Evolutionary conservation across 2,113 vertebrate species (phyloP).

Genomic region (Phoxinus phoxinus): DNA sequence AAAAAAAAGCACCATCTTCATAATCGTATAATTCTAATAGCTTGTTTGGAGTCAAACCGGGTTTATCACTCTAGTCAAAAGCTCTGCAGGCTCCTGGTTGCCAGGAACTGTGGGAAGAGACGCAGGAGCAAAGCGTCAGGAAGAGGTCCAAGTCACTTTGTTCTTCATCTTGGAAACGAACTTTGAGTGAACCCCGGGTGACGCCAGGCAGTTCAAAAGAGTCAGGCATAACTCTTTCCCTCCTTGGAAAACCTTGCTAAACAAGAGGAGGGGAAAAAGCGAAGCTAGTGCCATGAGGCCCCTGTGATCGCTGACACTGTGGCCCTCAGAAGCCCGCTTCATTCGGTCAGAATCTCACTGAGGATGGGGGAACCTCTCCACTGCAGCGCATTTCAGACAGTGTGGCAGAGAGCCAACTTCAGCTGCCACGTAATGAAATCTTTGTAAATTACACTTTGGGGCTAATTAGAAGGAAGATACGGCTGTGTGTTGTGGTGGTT

Average conservation of each 20-base stretch:
- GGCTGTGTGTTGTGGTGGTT: slow-evolving; percentile 27
- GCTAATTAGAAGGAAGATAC: slow-evolving; percentile 63
- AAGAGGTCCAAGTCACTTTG: slow-evolving; percentile 97
- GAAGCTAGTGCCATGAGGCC: slow-evolving; percentile 64
- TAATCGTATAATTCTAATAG: slow-evolving; percentile 6
- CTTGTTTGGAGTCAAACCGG: slow-evolving; percentile 25
- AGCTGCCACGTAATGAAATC: slow-evolving; percentile 71
- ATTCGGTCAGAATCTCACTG: slow-evolving; percentile 63
- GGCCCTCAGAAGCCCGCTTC: slow-evolving; percentile 54
- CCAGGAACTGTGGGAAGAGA: slow-evolving; percentile 75
- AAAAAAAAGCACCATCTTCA: neutral
- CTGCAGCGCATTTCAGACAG: slow-evolving; percentile 59
- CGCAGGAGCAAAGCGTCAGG: slow-evolving; percentile 78
- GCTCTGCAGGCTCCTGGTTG: slow-evolving; percentile 65
- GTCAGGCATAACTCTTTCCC: slow-evolving; percentile 76
- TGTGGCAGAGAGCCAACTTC: slow-evolving; percentile 70
- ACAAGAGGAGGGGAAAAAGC: slow-evolving; percentile 41
- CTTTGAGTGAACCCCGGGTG: slow-evolving; percentile 92
- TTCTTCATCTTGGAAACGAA: slow-evolving; percentile 93
- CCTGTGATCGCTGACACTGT: slow-evolving; percentile 35
- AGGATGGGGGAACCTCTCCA: slow-evolving; percentile 61
- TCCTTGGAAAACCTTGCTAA: slow-evolving; percentile 58
- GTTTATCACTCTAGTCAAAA: slow-evolving; percentile 29
- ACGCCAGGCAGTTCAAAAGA: slow-evolving; percentile 80
- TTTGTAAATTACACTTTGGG: slow-evolving; percentile 64